These are phyloP conservation scores for Nymphalis io DNA, from an alignment of 1,140 invertebrate species.

Conservation along the genomic window DNA sequence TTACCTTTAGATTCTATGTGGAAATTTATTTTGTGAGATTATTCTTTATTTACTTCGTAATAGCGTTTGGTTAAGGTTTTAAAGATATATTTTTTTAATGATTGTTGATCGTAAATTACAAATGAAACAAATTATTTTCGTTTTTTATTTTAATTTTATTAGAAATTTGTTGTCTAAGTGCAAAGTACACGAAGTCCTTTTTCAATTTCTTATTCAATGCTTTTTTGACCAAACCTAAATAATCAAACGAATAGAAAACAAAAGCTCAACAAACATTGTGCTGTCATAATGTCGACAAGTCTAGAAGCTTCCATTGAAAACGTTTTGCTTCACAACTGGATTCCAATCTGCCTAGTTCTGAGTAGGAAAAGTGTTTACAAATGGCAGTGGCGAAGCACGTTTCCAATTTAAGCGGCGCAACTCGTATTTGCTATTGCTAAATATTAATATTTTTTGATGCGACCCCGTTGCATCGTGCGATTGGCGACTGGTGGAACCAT, in stretches of 20 bases:
- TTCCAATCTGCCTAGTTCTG: constrained; percentile 28
- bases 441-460: constrained; percentile 33
- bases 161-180: no score
- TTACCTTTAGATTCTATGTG: not conserved
- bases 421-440: constrained; percentile 27
- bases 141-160: no score
- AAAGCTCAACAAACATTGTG: not conserved
- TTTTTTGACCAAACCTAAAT: no score
- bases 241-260: not conserved
- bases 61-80: no score
- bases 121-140: no score
- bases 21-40: not conserved
- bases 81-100: no score
- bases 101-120: no score
- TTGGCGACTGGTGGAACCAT: not conserved
- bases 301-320: constrained; percentile 4
- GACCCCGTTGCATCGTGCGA: constrained; percentile 3
- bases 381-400: constrained; percentile 28
- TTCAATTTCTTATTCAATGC: no score
- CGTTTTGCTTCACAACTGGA: constrained; percentile 22
- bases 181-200: no score
- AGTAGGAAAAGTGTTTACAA: constrained; percentile 35
- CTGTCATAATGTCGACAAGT: not conserved
- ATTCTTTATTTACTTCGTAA: no score
- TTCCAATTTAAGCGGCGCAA: constrained; percentile 37